Evolutionary conservation across 2,888 invertebrate species (phyloP).

Genomic region (Sphaerophoria taeniata): DNA sequence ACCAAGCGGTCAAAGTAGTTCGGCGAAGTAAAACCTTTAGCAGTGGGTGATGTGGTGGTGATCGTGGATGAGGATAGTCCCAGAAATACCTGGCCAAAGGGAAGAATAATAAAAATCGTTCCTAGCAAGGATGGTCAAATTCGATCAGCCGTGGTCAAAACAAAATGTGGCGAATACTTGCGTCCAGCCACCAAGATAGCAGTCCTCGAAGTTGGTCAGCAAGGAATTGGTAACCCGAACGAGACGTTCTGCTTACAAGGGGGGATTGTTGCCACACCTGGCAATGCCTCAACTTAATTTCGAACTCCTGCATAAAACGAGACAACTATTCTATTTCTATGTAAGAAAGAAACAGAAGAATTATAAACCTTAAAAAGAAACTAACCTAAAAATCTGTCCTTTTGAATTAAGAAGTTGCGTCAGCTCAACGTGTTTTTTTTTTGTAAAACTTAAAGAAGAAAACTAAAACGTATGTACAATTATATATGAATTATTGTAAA

Average conservation of each 20-base stretch:
- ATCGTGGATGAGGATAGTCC: slow-evolving; percentile 1
- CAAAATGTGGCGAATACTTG: neutral
- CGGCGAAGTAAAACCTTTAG: neutral
- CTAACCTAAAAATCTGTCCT: too few relatives aligned
- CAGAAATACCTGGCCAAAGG: neutral
- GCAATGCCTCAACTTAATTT: neutral
- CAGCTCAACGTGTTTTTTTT: too few relatives aligned
- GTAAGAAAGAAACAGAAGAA: too few relatives aligned
- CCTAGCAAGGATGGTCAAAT: neutral
- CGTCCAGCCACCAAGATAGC: neutral
- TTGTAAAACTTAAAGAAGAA: too few relatives aligned
- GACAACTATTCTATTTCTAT: too few relatives aligned
- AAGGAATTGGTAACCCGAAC: neutral
- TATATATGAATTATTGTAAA: too few relatives aligned
- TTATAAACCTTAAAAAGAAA: too few relatives aligned
- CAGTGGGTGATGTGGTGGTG: neutral
- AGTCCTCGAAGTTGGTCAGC: neutral
- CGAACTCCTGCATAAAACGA: too few relatives aligned
- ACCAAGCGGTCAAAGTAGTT: slow-evolving; percentile 11
- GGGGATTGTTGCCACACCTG: neutral
- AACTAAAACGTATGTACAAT: too few relatives aligned
- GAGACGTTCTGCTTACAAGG: neutral
- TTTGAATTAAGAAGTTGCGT: too few relatives aligned
- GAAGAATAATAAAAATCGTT: neutral
- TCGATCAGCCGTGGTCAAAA: neutral